These are phyloP conservation scores for Smutsia gigantea DNA, from an alignment of 2,797 vertebrate genomes.

Conservation along the genomic window DNA sequence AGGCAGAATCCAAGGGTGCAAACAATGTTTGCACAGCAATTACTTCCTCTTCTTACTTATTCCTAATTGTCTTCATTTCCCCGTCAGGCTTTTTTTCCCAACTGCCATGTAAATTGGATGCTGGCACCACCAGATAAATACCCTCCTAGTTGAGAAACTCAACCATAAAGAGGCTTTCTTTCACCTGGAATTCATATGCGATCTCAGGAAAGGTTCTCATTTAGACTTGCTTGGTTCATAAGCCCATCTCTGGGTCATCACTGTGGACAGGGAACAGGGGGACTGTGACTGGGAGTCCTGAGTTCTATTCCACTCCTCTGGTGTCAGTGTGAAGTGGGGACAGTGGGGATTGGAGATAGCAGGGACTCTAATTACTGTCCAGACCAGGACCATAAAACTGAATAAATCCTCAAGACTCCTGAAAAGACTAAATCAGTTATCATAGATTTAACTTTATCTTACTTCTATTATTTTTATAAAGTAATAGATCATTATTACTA, in stretches of 20 bases:
- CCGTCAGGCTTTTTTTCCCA: neutral
- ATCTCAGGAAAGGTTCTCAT: neutral
- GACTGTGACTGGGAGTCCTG: neutral
- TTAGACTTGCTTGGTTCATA: neutral
- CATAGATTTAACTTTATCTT: neutral
- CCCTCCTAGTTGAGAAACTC: neutral
- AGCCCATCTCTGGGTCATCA: neutral
- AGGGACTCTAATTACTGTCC: neutral
- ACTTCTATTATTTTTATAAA: neutral
- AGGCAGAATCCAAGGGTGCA: neutral
- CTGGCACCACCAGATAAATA: neutral
- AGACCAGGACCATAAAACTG: neutral
- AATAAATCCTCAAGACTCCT: neutral
- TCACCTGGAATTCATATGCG: neutral
- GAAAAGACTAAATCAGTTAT: neutral
- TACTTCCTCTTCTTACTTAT: neutral
- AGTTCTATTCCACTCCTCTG: neutral
- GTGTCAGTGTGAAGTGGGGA: neutral
- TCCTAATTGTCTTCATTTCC: neutral
- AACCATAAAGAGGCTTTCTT: neutral
- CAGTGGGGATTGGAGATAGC: neutral
- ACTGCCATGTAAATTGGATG: neutral
- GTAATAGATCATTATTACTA: neutral
- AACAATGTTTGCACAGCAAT: neutral
- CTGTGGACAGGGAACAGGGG: neutral